Evolutionary conservation across 2,888 invertebrate genomes (phyloP).

Genomic region (Xestia xanthographa): DNA sequence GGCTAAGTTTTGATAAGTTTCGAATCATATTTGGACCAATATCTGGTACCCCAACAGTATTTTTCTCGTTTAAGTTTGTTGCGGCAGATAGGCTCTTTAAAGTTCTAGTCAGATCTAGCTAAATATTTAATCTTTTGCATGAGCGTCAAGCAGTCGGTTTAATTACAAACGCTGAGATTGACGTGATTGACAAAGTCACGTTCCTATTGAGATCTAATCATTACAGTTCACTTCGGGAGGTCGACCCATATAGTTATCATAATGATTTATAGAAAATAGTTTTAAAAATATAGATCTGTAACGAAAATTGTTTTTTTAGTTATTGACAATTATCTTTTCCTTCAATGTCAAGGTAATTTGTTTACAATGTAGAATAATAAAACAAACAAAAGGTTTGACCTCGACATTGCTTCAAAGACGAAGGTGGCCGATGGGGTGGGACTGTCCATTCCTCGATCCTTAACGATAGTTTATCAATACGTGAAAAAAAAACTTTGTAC

Average conservation of each 20-base stretch:
- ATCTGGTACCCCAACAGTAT: not conserved
- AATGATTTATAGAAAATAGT: slow-evolving; percentile 1
- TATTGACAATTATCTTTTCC: not conserved
- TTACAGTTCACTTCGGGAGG: slow-evolving; percentile 33
- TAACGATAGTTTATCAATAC: not conserved
- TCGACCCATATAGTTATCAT: slow-evolving; percentile 23
- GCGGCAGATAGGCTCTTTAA: not conserved
- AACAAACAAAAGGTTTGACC: slow-evolving; percentile 5
- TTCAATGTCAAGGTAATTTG: slow-evolving; percentile 6
- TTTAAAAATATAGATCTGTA: not conserved
- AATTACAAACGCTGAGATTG: slow-evolving; percentile 30
- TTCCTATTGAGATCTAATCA: slow-evolving; percentile 44
- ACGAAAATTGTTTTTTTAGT: slow-evolving; percentile 4
- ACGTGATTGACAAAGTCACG: slow-evolving; percentile 53
- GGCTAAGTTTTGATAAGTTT: not conserved
- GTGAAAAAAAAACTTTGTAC: not conserved
- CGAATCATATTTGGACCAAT: not conserved
- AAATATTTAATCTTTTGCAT: not conserved
- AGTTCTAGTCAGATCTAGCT: not conserved
- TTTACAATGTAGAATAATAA: slow-evolving; percentile 9
- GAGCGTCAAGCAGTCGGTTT: slow-evolving; percentile 17
- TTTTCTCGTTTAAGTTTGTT: not conserved
- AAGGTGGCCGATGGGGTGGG: slow-evolving; percentile 20
- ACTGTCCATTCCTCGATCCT: slow-evolving; percentile 10
- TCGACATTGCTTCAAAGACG: slow-evolving; percentile 25